These are phyloP conservation scores for Brachymystax lenok DNA, from an alignment of 2,797 vertebrate species.

Conservation along the genomic window DNA sequence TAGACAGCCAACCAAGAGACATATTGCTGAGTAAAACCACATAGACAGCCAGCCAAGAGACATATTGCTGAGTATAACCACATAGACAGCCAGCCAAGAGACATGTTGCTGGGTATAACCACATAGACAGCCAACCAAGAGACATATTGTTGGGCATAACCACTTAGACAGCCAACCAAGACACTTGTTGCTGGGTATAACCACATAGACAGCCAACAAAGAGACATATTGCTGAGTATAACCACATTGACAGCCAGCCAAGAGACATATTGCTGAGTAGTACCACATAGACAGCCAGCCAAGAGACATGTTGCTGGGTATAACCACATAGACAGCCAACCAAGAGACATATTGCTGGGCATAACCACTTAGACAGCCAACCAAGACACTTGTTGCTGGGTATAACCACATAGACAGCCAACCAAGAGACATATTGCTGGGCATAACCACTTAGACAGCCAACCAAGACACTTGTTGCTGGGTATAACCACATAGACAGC, in stretches of 20 bases:
- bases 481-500: conserved; percentile 52
- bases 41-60: conserved; percentile 51
- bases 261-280: too few relatives aligned
- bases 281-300: too few relatives aligned
- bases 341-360: conserved; percentile 43
- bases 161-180: too few relatives aligned
- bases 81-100: conserved; percentile 49
- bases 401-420: too few relatives aligned
- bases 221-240: conserved; percentile 47
- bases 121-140: too few relatives aligned
- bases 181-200: too few relatives aligned
- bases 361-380: conserved; percentile 25
- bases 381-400: too few relatives aligned
- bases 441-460: conserved; percentile 31
- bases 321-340: conserved; percentile 43
- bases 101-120: conserved; percentile 46
- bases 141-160: too few relatives aligned
- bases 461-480: conserved; percentile 47
- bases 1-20: conserved; percentile 49
- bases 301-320: too few relatives aligned
- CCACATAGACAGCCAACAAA: conserved; percentile 48
- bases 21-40: conserved; percentile 47
- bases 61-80: conserved; percentile 50
- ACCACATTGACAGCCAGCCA: background rate
- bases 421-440: too few relatives aligned